A percentile compares a stretch with the other conserved stretches of the same genome.
These are phyloP conservation scores for Recurvirostra avosetta DNA, from an alignment of 2,113 vertebrate species.

Conservation along the genomic window DNA sequence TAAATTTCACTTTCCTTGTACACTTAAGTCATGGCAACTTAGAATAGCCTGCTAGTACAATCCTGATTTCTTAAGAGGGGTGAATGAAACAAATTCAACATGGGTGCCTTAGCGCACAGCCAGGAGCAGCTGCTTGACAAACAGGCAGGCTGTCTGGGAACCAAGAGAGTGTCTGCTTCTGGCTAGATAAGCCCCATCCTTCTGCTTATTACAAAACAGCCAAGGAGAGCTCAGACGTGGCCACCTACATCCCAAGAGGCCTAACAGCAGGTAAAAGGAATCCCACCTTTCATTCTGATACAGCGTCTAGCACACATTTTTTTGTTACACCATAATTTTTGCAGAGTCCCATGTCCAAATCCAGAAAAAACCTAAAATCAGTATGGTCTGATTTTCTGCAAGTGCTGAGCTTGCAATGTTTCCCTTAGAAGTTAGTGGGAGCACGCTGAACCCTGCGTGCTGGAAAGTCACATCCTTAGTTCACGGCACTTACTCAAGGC, in stretches of 20 bases:
- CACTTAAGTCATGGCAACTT: not conserved
- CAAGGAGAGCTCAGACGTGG: not conserved
- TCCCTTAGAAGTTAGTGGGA: not conserved
- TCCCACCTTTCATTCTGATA: not conserved
- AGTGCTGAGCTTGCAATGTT: not conserved
- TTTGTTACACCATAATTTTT: not conserved
- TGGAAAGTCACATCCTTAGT: not conserved
- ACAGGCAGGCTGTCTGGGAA: not conserved
- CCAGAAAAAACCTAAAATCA: not conserved
- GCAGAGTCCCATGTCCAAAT: not conserved
- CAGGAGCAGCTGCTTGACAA: not conserved
- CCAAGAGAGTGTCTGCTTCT: fast-evolving
- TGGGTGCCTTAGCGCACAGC: not conserved
- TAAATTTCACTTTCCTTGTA: not conserved
- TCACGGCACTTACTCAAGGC: not conserved
- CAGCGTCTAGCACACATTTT: not conserved
- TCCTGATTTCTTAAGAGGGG: not conserved
- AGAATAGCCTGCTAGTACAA: not conserved
- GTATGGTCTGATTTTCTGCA: not conserved
- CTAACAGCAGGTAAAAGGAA: not conserved
- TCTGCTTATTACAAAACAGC: not conserved
- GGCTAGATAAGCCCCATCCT: not conserved
- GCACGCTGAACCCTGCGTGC: too few species aligned
- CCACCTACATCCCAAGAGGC: not conserved
- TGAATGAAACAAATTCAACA: not conserved